These are phyloP conservation scores for Hepsetus odoe DNA, from an alignment of 2,113 vertebrate species.

Conservation along the genomic window DNA sequence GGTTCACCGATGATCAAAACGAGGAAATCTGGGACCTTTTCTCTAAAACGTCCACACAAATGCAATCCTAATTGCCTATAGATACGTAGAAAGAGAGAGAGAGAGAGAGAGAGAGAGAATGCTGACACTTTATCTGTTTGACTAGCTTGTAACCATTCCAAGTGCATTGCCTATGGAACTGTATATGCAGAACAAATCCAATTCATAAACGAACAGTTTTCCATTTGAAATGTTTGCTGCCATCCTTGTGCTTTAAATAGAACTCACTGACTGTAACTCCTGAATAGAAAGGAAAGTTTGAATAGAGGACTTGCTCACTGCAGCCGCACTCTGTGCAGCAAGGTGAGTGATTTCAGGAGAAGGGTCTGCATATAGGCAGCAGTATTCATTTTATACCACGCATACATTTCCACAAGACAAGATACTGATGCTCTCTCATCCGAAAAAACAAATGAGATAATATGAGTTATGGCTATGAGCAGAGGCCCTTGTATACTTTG, in stretches of 20 bases:
- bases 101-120: neutral
- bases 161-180: conserved; percentile 61
- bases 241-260: conserved; percentile 69
- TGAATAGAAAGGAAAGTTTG: conserved; percentile 41
- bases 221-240: conserved; percentile 66
- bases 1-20: neutral
- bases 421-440: conserved; percentile 22
- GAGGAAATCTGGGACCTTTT: conserved; percentile 13
- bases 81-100: too few relatives aligned
- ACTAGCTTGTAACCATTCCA: conserved; percentile 61
- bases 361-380: conserved; percentile 36
- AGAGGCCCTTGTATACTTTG: conserved; percentile 8
- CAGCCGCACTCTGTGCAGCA: conserved; percentile 32
- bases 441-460: conserved; percentile 12
- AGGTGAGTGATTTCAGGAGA: conserved; percentile 39
- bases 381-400: conserved; percentile 48
- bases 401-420: conserved; percentile 33
- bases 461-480: conserved; percentile 29
- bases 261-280: conserved; percentile 63
- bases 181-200: conserved; percentile 73
- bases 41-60: conserved; percentile 27
- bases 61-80: conserved; percentile 26
- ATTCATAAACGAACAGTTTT: conserved; percentile 77
- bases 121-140: neutral
- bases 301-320: conserved; percentile 36